Evolutionary conservation across 2,113 vertebrate genomes (phyloP), one percentile per base, ranked within the genome.

Genomic region (Salvator merianae): DNA sequence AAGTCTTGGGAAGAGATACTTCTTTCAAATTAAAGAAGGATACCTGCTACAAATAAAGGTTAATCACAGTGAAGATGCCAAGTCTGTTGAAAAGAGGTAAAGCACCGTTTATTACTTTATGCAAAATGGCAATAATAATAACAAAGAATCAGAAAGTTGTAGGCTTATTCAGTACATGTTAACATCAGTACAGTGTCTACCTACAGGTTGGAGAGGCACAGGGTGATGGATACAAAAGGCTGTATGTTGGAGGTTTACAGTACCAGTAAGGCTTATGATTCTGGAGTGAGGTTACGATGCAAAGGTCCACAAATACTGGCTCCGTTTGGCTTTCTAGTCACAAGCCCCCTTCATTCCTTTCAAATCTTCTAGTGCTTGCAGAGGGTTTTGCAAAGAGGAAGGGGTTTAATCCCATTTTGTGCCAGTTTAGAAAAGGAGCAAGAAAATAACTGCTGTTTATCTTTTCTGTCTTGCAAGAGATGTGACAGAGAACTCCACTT

Each of bases 81-180:
- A 77, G 70, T 79, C 82, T 63, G 84, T 87, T 85, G 92, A 83
- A 81, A 86, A 89, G 84, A 79, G 66, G 16, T 32, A 40, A 79
- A 90, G 87, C 84, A 79, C 1, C 0, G 88, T 93, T 93, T 92
- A 93, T 93, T 94, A 92, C 87, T 40, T 20, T 34, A 86, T 91
- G 93, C 86, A 93, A 93, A 94, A 89, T 38, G 18, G 84, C 83
- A 81, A 43, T 86, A 87, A 79, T 59, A 82, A 81, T 89, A 81
- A 84, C 63, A 85, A 85, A 87, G 70, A 85, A 86, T 0, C 36
- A 73, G 85, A 47, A 75, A 34, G 24, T 55, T 40, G 63, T 72
- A 79, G 16, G 62, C 38, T 82, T 72, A 65, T 34, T 76, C 68
- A 83, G 3, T 50, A 83, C 62, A 84, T 10, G 14, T 72, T 87